Evolutionary conservation across 2,888 invertebrate species (phyloP), one percentile per base, ranked within the genome.

Genomic region (Cartodere bifasciata): DNA sequence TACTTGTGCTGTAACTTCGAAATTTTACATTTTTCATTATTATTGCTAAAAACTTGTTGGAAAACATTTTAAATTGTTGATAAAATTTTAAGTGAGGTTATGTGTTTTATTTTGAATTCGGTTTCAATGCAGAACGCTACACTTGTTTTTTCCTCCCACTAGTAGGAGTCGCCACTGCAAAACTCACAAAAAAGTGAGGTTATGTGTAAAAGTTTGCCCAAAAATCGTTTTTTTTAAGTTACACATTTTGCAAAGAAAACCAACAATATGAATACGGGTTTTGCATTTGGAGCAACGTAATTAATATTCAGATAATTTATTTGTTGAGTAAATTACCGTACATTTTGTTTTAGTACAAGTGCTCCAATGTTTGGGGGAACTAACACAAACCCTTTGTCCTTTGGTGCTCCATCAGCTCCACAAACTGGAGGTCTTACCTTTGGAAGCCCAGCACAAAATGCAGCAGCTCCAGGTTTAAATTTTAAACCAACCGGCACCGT

Each of bases 351-450:
- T n/a, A n/a, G n/a, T n/a, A 32, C 32, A 14, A 35, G 23, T 37
- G 35, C 40, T 14, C 25, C 34, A 21, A 38, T 52, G 20, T 60
- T 62, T 44, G 60, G 55, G 9, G 42, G 47, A 4, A 41, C 47
- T 14, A 44, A 43, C n/a, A 46, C 49, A 22, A 37, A 33, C 24
- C 36, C 32, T 13, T 23, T 7, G 7, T 34, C 34, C 26, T 26
- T 22, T 13, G 16, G 35, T 4, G 12, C 28, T 16, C 28, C 32
- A 14, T 16, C 31, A 11, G 17, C 33, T 13, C 28, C 31, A 6
- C 33, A 33, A 9, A 23, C 34, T 6, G 24, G 16, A 6, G 30
- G 30, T 21, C 26, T 34, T 13, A 16, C 43, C 3, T 55, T 54
- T 41, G 53, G 50, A 10, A 36, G 48, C 5, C 36, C 49, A 5